Percentiles rank a stretch among this genome's conserved stretches.
Conservation (phyloP, 2,797 vertebrate genomes). For the Mormyrus proboscirostris region DNA sequence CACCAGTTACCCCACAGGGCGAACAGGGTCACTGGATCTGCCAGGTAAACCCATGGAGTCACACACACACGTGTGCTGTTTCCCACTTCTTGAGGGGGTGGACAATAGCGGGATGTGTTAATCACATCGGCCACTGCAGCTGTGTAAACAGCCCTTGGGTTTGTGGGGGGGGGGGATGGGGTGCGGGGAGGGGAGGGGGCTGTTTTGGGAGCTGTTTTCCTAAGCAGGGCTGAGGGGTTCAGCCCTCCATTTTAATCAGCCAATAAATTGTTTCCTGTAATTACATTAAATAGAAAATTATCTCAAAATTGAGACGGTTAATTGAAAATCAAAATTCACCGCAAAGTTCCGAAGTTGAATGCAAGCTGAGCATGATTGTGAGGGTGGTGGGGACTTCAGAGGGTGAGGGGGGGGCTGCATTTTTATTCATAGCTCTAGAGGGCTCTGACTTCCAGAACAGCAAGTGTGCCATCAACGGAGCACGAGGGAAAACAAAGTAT, state of each 20-base stretch:
- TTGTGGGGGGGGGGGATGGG: slow-evolving; percentile 48
- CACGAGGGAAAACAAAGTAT: slow-evolving; percentile 37
- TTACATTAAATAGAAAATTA: slow-evolving; percentile 87
- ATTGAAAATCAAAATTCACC: slow-evolving; percentile 93
- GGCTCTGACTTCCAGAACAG: slow-evolving; percentile 51
- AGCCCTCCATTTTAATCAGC: slow-evolving; percentile 84
- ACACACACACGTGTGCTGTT: slow-evolving; percentile 13
- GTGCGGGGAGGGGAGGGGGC: slow-evolving; percentile 51
- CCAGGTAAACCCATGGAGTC: background rate
- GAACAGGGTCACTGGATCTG: background rate
- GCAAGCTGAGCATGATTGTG: slow-evolving; percentile 38
- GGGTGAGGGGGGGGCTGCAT: slow-evolving; percentile 41
- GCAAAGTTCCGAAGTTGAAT: slow-evolving; percentile 75
- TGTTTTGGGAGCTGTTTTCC: slow-evolving; percentile 67
- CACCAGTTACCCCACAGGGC: background rate
- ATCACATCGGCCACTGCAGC: slow-evolving; percentile 76
- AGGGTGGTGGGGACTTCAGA: slow-evolving; percentile 48
- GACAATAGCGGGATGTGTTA: slow-evolving; percentile 73
- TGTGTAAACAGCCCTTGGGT: slow-evolving; percentile 80
- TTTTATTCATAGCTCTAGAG: slow-evolving; percentile 67
- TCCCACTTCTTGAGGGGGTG: slow-evolving; percentile 38
- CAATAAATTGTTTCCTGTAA: slow-evolving; percentile 96
- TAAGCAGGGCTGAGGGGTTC: slow-evolving; percentile 61
- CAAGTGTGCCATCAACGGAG: slow-evolving; percentile 64
- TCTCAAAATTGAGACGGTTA: slow-evolving; percentile 82